Evolutionary conservation across 2,888 invertebrate genomes (phyloP), one percentile per base, ranked within the genome.

Genomic region (Heliconius erato): DNA sequence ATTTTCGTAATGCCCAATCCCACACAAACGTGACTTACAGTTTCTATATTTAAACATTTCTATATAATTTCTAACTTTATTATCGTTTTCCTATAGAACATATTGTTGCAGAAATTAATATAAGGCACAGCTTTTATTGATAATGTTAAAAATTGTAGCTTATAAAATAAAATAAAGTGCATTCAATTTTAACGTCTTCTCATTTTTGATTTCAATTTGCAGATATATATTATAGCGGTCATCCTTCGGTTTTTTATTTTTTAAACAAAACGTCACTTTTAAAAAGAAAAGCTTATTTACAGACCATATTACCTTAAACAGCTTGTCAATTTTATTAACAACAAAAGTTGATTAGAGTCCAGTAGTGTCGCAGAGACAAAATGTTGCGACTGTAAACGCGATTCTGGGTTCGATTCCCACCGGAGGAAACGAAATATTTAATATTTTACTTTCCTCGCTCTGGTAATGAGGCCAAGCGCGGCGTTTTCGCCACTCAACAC

Each of bases 11-110:
- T 35, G 35, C 35, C 59, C 14, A 76, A 76, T 16, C 74, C 74
- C 23, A 76, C 74, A 76, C 74, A 63, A 76, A 35, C 74, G 35
- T 76, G 74, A 76, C n/a, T 76, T 76, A 76, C 59, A 63, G 35
- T 59, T 14, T 35, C 59, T 76, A 76, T 59, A 28, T 63, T n/a
- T 63, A 35, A 63, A 11, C n/a, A 35, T 76, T 63, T 76, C 9
- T 59, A 7, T 74, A 23, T 7, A 71, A 71, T 71, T 23, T n/a
- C n/a, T 63, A n/a, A 2, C 12, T 71, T 32, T 74, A 14, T 74
- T 59, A 59, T 19, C 19, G 54, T 59, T 32, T 59, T 54, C 74
- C 54, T 74, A 23, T 7, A 54, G 28, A 74, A 49, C 59, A 54
- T n/a, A n/a, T 32, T 74, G 23, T 32, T 54, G 14, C 32, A 74